Base-by-base conservation (phyloP, 2,113 vertebrate species). In the Forbesichthys papilliferus region DNA sequence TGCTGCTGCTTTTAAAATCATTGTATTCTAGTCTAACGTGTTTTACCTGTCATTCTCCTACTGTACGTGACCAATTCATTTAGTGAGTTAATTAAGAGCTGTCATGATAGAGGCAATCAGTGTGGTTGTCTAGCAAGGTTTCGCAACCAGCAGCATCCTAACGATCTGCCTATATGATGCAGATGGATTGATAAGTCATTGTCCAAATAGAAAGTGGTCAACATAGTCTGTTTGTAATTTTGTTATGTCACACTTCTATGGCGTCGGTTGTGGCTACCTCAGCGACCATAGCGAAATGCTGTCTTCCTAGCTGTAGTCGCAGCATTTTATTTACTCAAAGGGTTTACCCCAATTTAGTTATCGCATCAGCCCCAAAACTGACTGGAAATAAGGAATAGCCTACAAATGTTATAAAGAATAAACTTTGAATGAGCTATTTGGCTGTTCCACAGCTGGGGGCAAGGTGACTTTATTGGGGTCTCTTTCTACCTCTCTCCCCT, bases 291-390 rank as follows among this genome's bases (percentile, higher is more conserved):
- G 36, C 59, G 68, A 42, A 20, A 48, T 66, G 51, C 66, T 73
- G 49, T 64, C 79, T 75, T 79, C 71, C 46, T 49, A 5, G 16
- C 77, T 77, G 65, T 58, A 68, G 52, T 80, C 78, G 81, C 81
- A 84, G 71, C 66, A 67, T 75, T 83, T 83, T 61, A 69, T 84
- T 73, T 70, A 27, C 27, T 27, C 0, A 2, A 27, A 3, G 2
- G 27, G 77, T 71, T 69, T 86, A 86, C 42, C 55, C 60, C 83
- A 84, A 70, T 79, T 68, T 80, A 80, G 85, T 71, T 84, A 84
- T 84, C 42, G 86, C 86, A 86, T 58, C 78, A 85, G 75, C 79
- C 78, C 78, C 80, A 84, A 75, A 75, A 84, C 83, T 68, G 75
- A 81, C 80, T 84, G 72, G 71, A 68, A 61, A 82, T 75, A 62